Evolutionary conservation across 2,113 vertebrate species (phyloP).

Genomic region (Pterophyllum scalare): DNA sequence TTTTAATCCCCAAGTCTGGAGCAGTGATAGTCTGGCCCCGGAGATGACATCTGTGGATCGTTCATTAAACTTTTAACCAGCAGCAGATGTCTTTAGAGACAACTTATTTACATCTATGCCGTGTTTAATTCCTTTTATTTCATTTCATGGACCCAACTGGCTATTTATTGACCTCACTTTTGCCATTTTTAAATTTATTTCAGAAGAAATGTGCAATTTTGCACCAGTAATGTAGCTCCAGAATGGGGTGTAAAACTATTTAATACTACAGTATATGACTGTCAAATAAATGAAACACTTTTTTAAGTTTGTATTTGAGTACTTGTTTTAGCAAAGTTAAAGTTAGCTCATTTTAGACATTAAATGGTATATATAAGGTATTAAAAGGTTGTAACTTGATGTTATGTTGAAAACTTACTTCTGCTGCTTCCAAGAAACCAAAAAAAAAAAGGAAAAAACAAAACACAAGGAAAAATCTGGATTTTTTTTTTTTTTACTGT

Average conservation of each 20-base stretch:
- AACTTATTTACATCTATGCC: slow-evolving; percentile 50
- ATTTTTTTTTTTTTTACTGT: neutral
- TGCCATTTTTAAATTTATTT: neutral
- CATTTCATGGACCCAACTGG: neutral
- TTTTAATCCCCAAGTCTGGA: slow-evolving; percentile 76
- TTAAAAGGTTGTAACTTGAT: neutral
- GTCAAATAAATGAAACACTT: neutral
- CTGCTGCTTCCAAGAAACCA: neutral
- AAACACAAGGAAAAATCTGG: neutral
- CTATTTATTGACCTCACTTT: slow-evolving; percentile 8
- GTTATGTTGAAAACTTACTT: neutral
- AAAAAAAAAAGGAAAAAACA: neutral
- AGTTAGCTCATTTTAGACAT: neutral
- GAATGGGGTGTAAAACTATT: neutral
- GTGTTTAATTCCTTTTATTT: slow-evolving; percentile 38
- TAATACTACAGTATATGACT: neutral
- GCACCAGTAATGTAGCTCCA: neutral
- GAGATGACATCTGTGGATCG: slow-evolving; percentile 81
- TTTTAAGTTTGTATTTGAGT: neutral
- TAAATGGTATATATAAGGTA: neutral
- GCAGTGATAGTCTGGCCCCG: slow-evolving; percentile 77
- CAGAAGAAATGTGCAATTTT: neutral
- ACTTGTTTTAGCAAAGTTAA: neutral
- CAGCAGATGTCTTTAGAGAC: slow-evolving; percentile 79
- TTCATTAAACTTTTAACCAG: slow-evolving; percentile 80